phyloP scores from a whole-genome alignment of 2,797 vertebrate genomes.

The Toxotes lorentzi region DNA sequence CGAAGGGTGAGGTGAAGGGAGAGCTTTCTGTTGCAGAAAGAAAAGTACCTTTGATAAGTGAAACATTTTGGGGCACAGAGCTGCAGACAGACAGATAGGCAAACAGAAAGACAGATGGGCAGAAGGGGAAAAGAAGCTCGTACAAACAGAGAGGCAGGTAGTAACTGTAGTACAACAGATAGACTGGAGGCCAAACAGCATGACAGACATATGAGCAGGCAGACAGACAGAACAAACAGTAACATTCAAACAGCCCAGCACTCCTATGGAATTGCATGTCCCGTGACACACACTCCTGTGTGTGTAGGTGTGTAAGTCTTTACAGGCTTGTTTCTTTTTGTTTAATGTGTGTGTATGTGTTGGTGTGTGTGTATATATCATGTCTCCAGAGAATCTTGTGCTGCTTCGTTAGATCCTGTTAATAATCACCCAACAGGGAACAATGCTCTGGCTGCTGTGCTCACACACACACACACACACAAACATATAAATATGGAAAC shows the following conservation, averaged over 20 bases:
- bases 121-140: conserved; percentile 23
- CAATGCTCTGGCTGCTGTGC: conserved; percentile 10
- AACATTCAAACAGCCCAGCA: conserved; percentile 50
- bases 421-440: conserved; percentile 65
- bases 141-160: conserved; percentile 28
- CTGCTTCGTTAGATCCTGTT: conserved; percentile 66
- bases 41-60: conserved; percentile 67
- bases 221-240: conserved; percentile 45
- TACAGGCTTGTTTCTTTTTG: conserved; percentile 23
- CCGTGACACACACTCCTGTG: conserved; percentile 12
- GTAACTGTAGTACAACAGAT: conserved; percentile 43
- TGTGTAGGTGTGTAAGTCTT: conserved; percentile 15
- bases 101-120: conserved; percentile 41
- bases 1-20: conserved; percentile 39
- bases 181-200: conserved; percentile 45
- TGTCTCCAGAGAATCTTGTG: conserved; percentile 55
- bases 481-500: conserved; percentile 19
- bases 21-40: conserved; percentile 52
- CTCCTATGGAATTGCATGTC: conserved; percentile 58
- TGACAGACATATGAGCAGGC: conserved; percentile 34
- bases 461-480: conserved; percentile 12
- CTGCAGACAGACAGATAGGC: conserved; percentile 27
- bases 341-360: conserved; percentile 11
- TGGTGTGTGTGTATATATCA: conserved; percentile 20
- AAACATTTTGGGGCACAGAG: conserved; percentile 51